A percentile compares a stretch with the other conserved stretches of the same genome.
Evolutionary conservation across 2,797 vertebrate species (phyloP).

Genomic region (Eidolon dupreanum): DNA sequence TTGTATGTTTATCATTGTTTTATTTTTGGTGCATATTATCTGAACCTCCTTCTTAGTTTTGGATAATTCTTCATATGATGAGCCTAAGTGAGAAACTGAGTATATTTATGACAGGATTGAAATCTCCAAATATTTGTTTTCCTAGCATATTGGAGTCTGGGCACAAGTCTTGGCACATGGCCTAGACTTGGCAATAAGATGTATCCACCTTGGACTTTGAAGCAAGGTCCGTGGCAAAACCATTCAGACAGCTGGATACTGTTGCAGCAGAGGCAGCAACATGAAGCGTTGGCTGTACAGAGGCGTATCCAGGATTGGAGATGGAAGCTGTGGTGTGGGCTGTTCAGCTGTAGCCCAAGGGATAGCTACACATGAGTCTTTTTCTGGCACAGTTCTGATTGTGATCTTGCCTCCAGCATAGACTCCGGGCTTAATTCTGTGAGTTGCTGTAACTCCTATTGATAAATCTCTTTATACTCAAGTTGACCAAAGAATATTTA

Average conservation of each 20-base stretch:
- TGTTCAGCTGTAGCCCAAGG: not conserved
- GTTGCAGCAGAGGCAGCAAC: not conserved
- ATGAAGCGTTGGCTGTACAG: not conserved
- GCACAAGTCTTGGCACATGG: not conserved
- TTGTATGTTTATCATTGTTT: not conserved
- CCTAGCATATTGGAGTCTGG: not conserved
- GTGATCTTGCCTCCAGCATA: not conserved
- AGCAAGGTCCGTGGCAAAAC: not conserved
- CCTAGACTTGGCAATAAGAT: not conserved
- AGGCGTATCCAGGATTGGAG: fast-evolving
- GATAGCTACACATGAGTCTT: not conserved
- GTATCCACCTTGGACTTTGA: not conserved
- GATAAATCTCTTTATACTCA: not conserved
- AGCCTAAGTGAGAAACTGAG: not conserved
- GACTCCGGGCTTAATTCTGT: not conserved
- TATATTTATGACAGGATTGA: not conserved
- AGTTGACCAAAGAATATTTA: not conserved
- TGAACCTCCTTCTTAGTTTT: not conserved
- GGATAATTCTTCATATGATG: not conserved
- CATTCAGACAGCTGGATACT: not conserved
- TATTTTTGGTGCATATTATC: not conserved
- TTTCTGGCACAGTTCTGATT: not conserved
- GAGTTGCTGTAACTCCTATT: not conserved
- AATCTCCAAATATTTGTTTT: not conserved
- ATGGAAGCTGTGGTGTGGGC: not conserved